Conservation (phyloP, 2,888 invertebrate species). For the Pollenia angustigena region DNA sequence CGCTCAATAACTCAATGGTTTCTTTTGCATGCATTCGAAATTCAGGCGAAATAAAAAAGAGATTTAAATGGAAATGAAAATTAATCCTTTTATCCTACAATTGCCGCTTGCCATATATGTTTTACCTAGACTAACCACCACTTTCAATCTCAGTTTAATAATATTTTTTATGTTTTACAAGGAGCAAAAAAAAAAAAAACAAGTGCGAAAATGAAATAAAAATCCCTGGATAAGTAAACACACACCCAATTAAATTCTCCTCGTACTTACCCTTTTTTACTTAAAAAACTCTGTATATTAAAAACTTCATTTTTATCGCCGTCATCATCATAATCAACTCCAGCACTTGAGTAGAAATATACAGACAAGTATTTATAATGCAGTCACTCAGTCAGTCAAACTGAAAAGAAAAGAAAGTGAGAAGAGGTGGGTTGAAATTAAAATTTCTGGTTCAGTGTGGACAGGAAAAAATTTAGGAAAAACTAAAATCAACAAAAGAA, state of each 20-base stretch:
- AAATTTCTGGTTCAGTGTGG: constrained; percentile 42
- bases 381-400: constrained; percentile 48
- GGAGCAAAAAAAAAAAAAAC: not conserved
- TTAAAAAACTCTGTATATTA: not conserved
- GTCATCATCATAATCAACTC: constrained; percentile 43
- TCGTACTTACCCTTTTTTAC: not conserved
- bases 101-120: no score
- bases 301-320: constrained; percentile 37
- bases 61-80: no score
- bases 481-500: constrained; percentile 21
- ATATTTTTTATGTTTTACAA: no score
- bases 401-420: constrained; percentile 7
- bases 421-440: constrained; percentile 34
- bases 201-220: constrained; percentile 52
- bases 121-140: no score
- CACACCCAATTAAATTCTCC: not conserved
- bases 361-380: constrained; percentile 15
- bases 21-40: not conserved
- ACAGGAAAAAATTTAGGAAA: constrained; percentile 8
- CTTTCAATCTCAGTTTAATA: no score
- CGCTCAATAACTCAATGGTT: no score
- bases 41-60: not conserved
- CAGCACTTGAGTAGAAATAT: not conserved
- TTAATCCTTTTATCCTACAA: no score
- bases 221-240: constrained; percentile 26